A percentile compares a stretch with the other conserved stretches of the same genome.
Evolutionary conservation across 2,888 invertebrate species (phyloP).

Genomic region (Chymomyza caudatula): DNA sequence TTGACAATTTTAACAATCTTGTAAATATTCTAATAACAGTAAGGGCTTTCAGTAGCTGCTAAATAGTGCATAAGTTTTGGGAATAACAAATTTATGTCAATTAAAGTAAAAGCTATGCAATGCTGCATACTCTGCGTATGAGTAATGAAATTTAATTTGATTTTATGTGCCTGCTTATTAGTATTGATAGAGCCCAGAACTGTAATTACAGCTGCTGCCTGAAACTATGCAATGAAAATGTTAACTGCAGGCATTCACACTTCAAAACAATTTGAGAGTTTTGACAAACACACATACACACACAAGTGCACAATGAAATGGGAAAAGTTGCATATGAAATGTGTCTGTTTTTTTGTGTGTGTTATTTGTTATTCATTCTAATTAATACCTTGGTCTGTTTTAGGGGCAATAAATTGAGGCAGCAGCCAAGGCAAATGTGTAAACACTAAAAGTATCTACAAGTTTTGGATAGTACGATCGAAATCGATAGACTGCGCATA

Average conservation of each 20-base stretch:
- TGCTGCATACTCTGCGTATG: conserved; percentile 43
- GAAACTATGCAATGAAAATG: conserved; percentile 31
- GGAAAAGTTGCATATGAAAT: too few relatives aligned
- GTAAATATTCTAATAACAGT: too few relatives aligned
- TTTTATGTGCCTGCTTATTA: not conserved
- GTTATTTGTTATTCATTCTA: not conserved
- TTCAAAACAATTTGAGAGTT: conserved; percentile 28
- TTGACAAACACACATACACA: conserved; percentile 1
- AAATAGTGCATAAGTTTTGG: conserved; percentile 17
- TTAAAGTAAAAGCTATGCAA: not conserved
- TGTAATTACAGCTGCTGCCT: not conserved
- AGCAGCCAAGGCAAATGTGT: not conserved
- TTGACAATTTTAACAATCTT: too few relatives aligned
- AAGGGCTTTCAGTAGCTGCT: too few relatives aligned
- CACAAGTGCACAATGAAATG: too few relatives aligned
- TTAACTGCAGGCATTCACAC: conserved; percentile 42
- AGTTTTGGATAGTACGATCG: not conserved
- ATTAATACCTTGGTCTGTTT: not conserved
- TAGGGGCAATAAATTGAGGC: not conserved
- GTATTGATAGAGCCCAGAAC: conserved; percentile 5
- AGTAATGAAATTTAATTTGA: conserved; percentile 23
- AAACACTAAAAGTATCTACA: not conserved
- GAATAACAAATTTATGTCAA: not conserved
- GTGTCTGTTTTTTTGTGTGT: not conserved
- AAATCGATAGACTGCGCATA: not conserved